Evolutionary conservation across 2,113 vertebrate species (phyloP).

Genomic region (Protobothrops mucrosquamatus): DNA sequence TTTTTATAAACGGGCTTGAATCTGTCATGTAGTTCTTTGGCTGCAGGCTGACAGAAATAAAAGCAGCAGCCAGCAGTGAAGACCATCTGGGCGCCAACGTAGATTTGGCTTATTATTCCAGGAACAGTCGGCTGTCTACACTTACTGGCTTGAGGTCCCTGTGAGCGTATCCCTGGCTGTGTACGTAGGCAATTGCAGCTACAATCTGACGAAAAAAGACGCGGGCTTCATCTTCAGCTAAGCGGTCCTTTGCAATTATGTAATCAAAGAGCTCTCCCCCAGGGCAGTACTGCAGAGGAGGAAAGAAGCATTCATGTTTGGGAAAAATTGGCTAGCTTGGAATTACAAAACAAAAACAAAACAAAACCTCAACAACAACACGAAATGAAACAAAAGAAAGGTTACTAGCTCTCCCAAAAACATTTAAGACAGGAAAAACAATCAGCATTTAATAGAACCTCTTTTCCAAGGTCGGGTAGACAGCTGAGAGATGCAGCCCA

Average conservation of each 20-base stretch:
- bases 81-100: neutral
- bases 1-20: neutral
- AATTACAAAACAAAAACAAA: neutral
- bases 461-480: neutral
- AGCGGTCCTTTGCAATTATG: slow-evolving; percentile 88
- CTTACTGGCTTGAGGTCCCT: slow-evolving; percentile 93
- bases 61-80: neutral
- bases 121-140: neutral
- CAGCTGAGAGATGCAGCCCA: neutral
- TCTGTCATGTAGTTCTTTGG: neutral
- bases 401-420: neutral
- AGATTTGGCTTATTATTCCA: neutral
- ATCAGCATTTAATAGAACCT: neutral
- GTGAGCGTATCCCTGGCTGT: slow-evolving; percentile 92
- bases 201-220: slow-evolving; percentile 93
- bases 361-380: too few relatives aligned
- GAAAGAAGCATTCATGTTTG: neutral
- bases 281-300: slow-evolving; percentile 83
- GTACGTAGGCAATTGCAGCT: slow-evolving; percentile 89
- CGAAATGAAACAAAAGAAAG: neutral
- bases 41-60: neutral
- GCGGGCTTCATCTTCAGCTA: slow-evolving; percentile 88
- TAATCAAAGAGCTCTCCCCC: slow-evolving; percentile 97
- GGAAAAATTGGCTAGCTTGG: neutral
- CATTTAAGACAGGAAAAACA: neutral